phyloP scores from a whole-genome alignment of 2,888 invertebrate species.

The Lobophora halterata region DNA sequence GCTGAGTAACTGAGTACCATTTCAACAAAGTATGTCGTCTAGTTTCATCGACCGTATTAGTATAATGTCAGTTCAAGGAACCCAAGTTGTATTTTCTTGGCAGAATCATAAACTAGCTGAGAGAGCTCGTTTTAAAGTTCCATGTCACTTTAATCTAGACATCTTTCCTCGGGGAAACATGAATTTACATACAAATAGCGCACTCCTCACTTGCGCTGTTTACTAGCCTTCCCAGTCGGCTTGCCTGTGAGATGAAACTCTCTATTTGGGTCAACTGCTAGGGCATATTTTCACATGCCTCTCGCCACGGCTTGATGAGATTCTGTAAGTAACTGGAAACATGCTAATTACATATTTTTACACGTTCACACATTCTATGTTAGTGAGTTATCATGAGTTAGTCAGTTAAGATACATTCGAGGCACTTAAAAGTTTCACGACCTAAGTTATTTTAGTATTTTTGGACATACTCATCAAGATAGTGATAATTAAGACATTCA shows the following conservation, averaged over 20 bases:
- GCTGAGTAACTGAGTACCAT: neutral
- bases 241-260: conserved; percentile 42
- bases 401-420: neutral
- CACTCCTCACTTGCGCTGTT: conserved; percentile 35
- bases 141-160: conserved; percentile 2
- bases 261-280: conserved; percentile 59
- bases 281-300: conserved; percentile 38
- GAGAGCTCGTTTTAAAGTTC: neutral
- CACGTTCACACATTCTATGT: conserved; percentile 14
- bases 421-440: neutral
- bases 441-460: neutral
- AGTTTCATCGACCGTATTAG: no score
- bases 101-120: neutral
- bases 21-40: neutral
- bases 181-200: conserved; percentile 18
- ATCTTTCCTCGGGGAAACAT: conserved; percentile 1
- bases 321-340: conserved; percentile 32
- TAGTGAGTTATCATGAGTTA: neutral
- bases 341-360: conserved; percentile 39
- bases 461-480: conserved; percentile 6
- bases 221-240: conserved; percentile 39
- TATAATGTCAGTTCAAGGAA: neutral
- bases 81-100: neutral
- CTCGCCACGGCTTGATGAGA: conserved; percentile 29
- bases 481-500: conserved; percentile 15